Conservation (phyloP, 2,888 invertebrate genomes). For the Trichopria drosophilae region DNA sequence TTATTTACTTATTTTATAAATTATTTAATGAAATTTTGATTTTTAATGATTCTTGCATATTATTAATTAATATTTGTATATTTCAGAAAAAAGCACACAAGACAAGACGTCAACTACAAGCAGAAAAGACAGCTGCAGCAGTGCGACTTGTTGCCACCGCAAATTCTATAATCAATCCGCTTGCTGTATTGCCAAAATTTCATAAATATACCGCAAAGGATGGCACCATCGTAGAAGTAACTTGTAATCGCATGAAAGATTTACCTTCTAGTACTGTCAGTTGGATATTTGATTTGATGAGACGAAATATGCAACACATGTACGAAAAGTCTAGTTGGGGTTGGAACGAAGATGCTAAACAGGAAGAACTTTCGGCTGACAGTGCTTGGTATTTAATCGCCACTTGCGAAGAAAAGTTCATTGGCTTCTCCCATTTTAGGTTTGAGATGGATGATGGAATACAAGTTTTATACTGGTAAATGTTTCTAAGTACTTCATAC, state of each 20-base stretch:
- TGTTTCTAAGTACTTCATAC: background rate
- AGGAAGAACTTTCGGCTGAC: slow-evolving; percentile 67
- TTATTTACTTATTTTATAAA: too few species aligned
- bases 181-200: slow-evolving; percentile 66
- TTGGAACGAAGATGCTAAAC: slow-evolving; percentile 69
- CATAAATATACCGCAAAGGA: slow-evolving; percentile 65
- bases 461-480: slow-evolving; percentile 73
- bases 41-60: too few species aligned
- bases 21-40: too few species aligned
- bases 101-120: slow-evolving; percentile 47
- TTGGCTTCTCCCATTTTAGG: slow-evolving; percentile 76
- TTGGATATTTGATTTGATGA: slow-evolving; percentile 76
- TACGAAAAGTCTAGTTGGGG: slow-evolving; percentile 66
- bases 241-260: slow-evolving; percentile 64
- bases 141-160: slow-evolving; percentile 66
- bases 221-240: slow-evolving; percentile 65
- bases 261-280: slow-evolving; percentile 64
- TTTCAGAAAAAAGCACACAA: slow-evolving; percentile 47
- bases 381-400: slow-evolving; percentile 69
- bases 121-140: slow-evolving; percentile 53
- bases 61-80: slow-evolving; percentile 3
- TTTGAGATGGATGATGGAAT: slow-evolving; percentile 72
- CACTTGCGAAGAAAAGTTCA: slow-evolving; percentile 56
- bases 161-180: slow-evolving; percentile 64
- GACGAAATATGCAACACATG: slow-evolving; percentile 77